Evolutionary conservation across 1,140 invertebrate species (phyloP).

Genomic region (Odontomachus brunneus): DNA sequence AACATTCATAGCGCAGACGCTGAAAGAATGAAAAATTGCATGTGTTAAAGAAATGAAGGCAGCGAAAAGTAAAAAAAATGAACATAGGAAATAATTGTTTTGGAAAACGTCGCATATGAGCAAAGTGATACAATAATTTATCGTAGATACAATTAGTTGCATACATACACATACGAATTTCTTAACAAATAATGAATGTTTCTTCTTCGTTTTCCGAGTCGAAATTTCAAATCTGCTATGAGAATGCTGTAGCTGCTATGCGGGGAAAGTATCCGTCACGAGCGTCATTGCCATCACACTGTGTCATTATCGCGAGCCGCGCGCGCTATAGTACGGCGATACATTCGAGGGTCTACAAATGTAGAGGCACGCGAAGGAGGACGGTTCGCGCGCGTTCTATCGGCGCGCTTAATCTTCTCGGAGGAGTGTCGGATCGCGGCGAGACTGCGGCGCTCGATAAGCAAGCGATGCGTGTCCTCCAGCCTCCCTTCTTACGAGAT

Average conservation of each 20-base stretch:
- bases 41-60: too few relatives aligned
- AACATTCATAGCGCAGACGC: too few relatives aligned
- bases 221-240: too few relatives aligned
- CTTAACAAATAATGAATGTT: neutral
- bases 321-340: too few relatives aligned
- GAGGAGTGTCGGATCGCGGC: constrained; percentile 55
- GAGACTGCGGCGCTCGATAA: constrained; percentile 61
- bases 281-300: neutral
- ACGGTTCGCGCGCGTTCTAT: constrained; percentile 49
- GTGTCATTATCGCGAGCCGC: neutral
- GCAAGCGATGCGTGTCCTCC: constrained; percentile 64
- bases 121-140: neutral
- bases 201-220: neutral
- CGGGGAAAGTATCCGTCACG: too few relatives aligned
- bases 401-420: constrained; percentile 61
- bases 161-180: too few relatives aligned
- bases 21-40: too few relatives aligned
- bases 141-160: neutral
- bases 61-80: too few relatives aligned
- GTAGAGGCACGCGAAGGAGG: neutral
- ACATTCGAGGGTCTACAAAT: constrained; percentile 7
- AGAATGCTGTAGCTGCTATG: too few relatives aligned
- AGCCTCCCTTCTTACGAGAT: neutral
- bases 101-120: too few relatives aligned
- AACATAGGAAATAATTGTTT: too few relatives aligned